Evolutionary conservation across 1,140 invertebrate species (phyloP), one percentile per base, ranked within the genome.

Genomic region (Prorops nasuta): DNA sequence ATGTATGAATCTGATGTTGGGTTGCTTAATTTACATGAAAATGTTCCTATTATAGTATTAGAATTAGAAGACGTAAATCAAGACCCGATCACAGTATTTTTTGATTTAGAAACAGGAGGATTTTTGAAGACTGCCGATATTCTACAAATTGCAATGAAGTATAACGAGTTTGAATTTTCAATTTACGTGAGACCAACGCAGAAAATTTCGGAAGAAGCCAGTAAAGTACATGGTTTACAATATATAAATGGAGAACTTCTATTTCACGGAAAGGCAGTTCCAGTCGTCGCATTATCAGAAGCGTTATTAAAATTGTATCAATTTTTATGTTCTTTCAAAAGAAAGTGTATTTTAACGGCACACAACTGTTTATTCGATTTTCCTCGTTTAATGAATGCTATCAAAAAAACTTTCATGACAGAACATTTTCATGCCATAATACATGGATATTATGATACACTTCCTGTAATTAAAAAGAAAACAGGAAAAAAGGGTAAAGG

Each of bases 71-170:
- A 53, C 32, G 19, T n/a, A 34, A 39, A 32, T 32, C 18, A 10
- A 16, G 41, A 48, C 34, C 46, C 46, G 24, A 44, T 54, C 31
- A 12, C 22, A 10, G 37, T 54, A 22, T 49, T 49, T 6, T 54
- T 54, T 54, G 40, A 44, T 49, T 35, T 49, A 21, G 45, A 49
- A 45, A 54, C 51, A 9, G 41, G 51, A 24, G 17, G 51, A 24
- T 54, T 54, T 36, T 38, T 24, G n/a, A 49, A 44, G 14, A 44
- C n/a, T n/a, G n/a, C n/a, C n/a, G n/a, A n/a, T n/a, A n/a, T n/a
- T n/a, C 10, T 54, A 15, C 36, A 49, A 36, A 54, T 50, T 45
- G 34, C 43, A 1, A 35, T 17, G 17, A 49, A 46, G 21, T 41
- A 41, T 24, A 32, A 54, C n/a, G n/a, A n/a, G n/a, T n/a, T n/a